phyloP scores from a whole-genome alignment of 92 coral and sea anemone species.

The Zoanthus gigantus region DNA sequence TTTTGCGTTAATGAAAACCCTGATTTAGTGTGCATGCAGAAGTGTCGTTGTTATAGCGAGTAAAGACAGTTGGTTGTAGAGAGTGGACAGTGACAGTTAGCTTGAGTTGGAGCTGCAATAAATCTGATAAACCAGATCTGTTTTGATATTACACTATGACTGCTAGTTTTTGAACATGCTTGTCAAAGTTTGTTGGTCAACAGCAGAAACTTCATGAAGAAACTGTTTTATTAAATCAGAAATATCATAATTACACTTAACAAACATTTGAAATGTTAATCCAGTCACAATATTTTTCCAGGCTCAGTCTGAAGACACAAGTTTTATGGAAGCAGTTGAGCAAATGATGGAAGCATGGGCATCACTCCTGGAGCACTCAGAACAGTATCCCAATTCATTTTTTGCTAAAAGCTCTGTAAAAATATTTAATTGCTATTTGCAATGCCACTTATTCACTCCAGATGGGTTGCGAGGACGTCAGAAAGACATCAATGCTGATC shows the following conservation, averaged over 20 bases:
- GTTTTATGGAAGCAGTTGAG: constrained; percentile 95
- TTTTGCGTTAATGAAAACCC: too few relatives aligned
- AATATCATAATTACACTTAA: not conserved
- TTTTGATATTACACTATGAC: too few relatives aligned
- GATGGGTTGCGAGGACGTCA: constrained; percentile 86
- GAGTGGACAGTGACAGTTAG: too few relatives aligned
- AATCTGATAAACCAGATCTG: not conserved
- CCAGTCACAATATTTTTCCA: constrained; percentile 12
- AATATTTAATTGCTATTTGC: constrained; percentile 84
- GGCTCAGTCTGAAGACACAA: constrained; percentile 95
- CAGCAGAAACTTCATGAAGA: too few relatives aligned
- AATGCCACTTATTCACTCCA: constrained; percentile 86
- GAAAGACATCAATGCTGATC: constrained; percentile 46
- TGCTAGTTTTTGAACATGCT: too few relatives aligned
- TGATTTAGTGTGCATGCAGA: too few relatives aligned
- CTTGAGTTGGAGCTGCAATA: too few relatives aligned
- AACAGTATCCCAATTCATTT: constrained; percentile 74
- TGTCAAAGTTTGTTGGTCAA: too few relatives aligned
- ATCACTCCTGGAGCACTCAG: constrained; percentile 69
- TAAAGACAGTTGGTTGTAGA: too few relatives aligned
- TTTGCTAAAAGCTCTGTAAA: constrained; percentile 80
- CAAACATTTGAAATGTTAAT: not conserved
- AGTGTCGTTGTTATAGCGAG: too few relatives aligned
- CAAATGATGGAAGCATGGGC: constrained; percentile 93
- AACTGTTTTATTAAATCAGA: not conserved